These are phyloP conservation scores for Gymnorhina tibicen DNA, from an alignment of 2,113 vertebrate species.

Conservation along the genomic window DNA sequence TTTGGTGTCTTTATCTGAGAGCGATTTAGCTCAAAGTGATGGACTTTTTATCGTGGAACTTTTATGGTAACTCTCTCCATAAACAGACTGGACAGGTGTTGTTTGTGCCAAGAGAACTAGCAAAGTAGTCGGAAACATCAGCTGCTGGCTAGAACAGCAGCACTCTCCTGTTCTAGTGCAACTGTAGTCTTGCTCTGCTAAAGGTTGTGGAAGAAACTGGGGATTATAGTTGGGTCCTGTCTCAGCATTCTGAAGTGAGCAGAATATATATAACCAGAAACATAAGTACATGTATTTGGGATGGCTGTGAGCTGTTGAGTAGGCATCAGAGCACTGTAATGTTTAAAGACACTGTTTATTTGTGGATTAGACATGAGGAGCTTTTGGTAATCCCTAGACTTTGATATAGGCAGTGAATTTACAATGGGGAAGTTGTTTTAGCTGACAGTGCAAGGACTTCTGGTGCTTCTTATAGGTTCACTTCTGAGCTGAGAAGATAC, in stretches of 20 bases:
- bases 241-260: not conserved
- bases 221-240: not conserved
- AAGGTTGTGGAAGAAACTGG: not conserved
- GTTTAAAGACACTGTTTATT: not conserved
- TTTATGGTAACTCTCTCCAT: not conserved
- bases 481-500: not conserved
- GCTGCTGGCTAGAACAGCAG: not conserved
- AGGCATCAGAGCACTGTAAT: not conserved
- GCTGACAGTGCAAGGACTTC: not conserved
- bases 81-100: not conserved
- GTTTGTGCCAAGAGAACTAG: not conserved
- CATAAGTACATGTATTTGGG: not conserved
- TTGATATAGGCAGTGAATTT: not conserved
- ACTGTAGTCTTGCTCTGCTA: not conserved
- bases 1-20: not conserved
- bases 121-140: not conserved
- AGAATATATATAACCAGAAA: not conserved
- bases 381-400: not conserved
- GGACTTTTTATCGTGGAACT: not conserved
- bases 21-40: not conserved
- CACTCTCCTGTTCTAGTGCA: not conserved
- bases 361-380: not conserved
- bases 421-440: not conserved
- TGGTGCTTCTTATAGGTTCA: not conserved
- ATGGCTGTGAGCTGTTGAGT: not conserved